A percentile compares a stretch with the other conserved stretches of the same genome.
Conservation (phyloP, 64 coral and sea anemone genomes). For the Montipora efflorescens region DNA sequence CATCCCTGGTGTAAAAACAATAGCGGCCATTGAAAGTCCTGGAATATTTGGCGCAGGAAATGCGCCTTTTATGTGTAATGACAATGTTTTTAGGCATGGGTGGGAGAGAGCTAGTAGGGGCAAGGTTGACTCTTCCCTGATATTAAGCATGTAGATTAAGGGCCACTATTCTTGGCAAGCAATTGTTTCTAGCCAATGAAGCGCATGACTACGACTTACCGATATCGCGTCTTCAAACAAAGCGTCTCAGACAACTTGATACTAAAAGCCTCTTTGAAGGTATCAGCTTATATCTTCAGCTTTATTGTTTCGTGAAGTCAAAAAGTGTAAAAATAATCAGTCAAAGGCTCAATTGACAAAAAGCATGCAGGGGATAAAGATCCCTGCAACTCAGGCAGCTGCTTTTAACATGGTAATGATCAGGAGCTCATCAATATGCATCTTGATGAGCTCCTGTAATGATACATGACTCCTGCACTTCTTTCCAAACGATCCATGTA, state of each 20-base stretch:
- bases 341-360: slow-evolving; percentile 8
- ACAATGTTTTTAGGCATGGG: no score
- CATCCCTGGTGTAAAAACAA: background rate
- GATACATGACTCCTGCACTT: no score
- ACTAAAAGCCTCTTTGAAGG: slow-evolving; percentile 43
- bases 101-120: no score
- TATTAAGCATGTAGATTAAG: background rate
- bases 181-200: slow-evolving; percentile 31
- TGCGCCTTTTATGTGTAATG: background rate
- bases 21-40: background rate
- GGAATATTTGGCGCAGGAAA: background rate
- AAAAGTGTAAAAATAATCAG: slow-evolving; percentile 18
- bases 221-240: slow-evolving; percentile 20
- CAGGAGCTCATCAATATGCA: no score
- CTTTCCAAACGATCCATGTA: background rate
- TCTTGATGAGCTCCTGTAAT: no score
- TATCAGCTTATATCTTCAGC: slow-evolving; percentile 21
- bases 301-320: slow-evolving; percentile 28
- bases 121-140: background rate
- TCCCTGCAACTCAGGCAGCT: slow-evolving; percentile 46
- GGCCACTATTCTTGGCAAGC: background rate
- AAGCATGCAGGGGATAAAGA: slow-evolving; percentile 8
- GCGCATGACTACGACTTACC: slow-evolving; percentile 42
- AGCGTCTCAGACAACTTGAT: background rate
- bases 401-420: background rate